phyloP scores from a whole-genome alignment of 2,888 invertebrate genomes.

The Drosophila colorata region DNA sequence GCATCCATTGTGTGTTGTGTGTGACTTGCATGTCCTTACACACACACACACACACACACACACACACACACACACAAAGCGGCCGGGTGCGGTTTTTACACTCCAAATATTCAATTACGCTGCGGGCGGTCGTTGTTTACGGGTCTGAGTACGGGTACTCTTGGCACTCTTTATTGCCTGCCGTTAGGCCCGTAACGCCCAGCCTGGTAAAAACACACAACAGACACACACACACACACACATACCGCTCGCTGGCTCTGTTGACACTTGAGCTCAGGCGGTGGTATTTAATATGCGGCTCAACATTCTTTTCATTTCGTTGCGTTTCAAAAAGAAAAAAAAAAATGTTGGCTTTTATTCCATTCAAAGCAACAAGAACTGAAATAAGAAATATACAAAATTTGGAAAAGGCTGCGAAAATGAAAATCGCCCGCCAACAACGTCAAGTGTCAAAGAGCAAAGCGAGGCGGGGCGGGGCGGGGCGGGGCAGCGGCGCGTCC shows the following conservation, averaged over 20 bases:
- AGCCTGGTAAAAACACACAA: constrained; percentile 3
- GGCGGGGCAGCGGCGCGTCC: constrained; percentile 1
- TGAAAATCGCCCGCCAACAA: constrained; percentile 67
- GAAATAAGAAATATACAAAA: constrained; percentile 9
- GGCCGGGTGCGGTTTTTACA: constrained; percentile 74
- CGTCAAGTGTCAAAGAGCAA: constrained; percentile 59
- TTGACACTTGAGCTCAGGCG: constrained; percentile 82
- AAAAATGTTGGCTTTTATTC: constrained; percentile 10
- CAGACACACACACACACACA: constrained; percentile 2
- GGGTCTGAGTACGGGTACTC: constrained; percentile 44
- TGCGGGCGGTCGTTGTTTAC: constrained; percentile 69
- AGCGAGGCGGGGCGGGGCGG: constrained; percentile 8
- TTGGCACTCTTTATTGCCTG: constrained; percentile 49
- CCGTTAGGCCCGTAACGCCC: constrained; percentile 35
- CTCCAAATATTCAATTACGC: constrained; percentile 80
- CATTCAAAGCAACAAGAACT: constrained; percentile 33
- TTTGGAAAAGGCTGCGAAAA: constrained; percentile 61
- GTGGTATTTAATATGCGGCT: constrained; percentile 82
- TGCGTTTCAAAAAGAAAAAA: constrained; percentile 19
- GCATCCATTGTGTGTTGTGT: constrained; percentile 38
- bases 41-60: constrained; percentile 12
- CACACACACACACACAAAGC: constrained; percentile 17
- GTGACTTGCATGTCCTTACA: constrained; percentile 40
- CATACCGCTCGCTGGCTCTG: constrained; percentile 59
- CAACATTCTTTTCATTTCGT: constrained; percentile 70